Percentiles rank a stretch among this genome's conserved stretches.
phyloP scores from a whole-genome alignment of 2,113 vertebrate species.

The Bostrychus sinensis region DNA sequence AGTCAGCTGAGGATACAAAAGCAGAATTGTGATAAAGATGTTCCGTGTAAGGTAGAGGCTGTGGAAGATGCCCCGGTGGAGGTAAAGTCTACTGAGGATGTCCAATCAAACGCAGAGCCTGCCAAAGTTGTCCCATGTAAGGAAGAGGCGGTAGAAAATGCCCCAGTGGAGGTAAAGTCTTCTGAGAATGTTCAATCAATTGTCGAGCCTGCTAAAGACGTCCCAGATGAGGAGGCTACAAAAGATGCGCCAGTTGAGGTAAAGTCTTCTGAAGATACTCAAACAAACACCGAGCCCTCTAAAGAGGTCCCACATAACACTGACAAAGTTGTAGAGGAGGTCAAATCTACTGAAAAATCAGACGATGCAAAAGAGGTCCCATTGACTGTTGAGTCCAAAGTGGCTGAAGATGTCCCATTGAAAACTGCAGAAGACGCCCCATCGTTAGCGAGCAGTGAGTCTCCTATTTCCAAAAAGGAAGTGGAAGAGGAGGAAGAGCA shows the following conservation, averaged over 20 bases:
- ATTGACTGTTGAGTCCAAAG: not conserved
- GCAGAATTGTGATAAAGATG: not conserved
- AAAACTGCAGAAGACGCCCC: not conserved
- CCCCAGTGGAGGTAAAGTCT: conserved; percentile 10
- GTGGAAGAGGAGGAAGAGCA: not conserved
- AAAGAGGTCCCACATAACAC: not conserved
- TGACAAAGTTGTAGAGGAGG: not conserved
- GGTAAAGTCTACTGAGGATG: too few relatives aligned
- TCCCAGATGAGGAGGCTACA: not conserved
- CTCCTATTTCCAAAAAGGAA: not conserved
- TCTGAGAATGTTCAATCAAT: too few relatives aligned
- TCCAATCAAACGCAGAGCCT: too few relatives aligned
- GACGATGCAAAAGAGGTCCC: not conserved
- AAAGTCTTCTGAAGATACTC: not conserved
- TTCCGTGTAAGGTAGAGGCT: too few relatives aligned
- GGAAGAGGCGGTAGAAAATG: not conserved
- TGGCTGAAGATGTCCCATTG: not conserved
- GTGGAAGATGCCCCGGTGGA: not conserved
- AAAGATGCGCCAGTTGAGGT: not conserved
- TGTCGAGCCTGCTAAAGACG: too few relatives aligned
- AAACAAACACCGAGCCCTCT: not conserved
- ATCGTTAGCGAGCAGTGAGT: not conserved
- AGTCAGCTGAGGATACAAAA: conserved; percentile 17
- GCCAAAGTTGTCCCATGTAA: too few relatives aligned
- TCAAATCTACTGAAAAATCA: not conserved